phyloP scores from a whole-genome alignment of 2,797 vertebrate genomes.

The Pangasius sanitwongsei region DNA sequence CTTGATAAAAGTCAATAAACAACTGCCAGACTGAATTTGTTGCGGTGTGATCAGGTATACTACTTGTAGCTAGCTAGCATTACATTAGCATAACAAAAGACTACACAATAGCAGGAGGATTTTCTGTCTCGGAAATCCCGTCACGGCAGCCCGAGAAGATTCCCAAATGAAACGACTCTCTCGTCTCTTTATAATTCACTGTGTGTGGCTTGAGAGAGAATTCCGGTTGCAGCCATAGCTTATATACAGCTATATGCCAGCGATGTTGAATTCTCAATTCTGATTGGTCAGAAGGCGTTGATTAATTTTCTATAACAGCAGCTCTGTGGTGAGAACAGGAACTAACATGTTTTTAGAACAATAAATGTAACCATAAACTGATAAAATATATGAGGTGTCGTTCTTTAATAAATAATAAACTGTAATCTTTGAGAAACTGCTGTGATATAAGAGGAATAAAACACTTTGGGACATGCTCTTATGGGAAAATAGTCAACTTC shows the following conservation, averaged over 20 bases:
- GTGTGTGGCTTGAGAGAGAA: not conserved
- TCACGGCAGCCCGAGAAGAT: not conserved
- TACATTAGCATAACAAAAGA: not conserved
- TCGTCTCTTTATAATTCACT: not conserved
- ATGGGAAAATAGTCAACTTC: not conserved
- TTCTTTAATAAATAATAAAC: not conserved
- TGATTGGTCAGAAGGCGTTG: not conserved
- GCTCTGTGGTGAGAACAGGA: not conserved
- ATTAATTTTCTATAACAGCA: not conserved
- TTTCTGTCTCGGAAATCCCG: not conserved
- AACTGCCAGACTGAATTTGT: conserved; percentile 16
- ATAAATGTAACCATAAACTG: not conserved
- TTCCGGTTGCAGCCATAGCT: not conserved
- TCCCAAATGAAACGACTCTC: not conserved
- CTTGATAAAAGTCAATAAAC: conserved; percentile 23
- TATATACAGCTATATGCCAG: too few species aligned
- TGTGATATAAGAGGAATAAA: not conserved
- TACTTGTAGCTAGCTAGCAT: not conserved
- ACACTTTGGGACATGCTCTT: not conserved
- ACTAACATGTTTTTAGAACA: not conserved
- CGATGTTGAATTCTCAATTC: not conserved
- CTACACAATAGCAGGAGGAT: not conserved
- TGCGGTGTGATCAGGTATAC: not conserved
- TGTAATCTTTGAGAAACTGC: not conserved
- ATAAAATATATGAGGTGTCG: not conserved